Conservation (phyloP, 2,888 invertebrate genomes). For the Plagodis pulveraria region DNA sequence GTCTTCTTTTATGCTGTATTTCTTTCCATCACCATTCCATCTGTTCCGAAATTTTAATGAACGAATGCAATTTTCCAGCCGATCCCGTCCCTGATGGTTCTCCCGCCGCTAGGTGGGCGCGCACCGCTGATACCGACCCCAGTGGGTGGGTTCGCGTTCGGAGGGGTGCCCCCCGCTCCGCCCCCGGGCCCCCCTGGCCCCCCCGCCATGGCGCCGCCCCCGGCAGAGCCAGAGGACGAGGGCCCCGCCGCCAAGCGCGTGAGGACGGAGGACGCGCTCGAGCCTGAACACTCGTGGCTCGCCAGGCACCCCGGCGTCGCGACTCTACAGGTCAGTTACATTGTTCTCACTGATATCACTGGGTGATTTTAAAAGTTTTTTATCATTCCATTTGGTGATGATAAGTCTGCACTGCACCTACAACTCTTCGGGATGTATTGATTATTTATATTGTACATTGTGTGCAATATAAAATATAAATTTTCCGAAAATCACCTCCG, state of each 20-base stretch:
- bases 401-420: too few species aligned
- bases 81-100: slow-evolving; percentile 82
- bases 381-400: too few species aligned
- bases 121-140: slow-evolving; percentile 69
- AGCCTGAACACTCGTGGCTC: slow-evolving; percentile 90
- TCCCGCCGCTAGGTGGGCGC: slow-evolving; percentile 73
- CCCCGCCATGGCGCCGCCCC: slow-evolving; percentile 39
- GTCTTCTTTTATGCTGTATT: too few species aligned
- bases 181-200: slow-evolving; percentile 41
- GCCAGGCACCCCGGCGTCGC: slow-evolving; percentile 61
- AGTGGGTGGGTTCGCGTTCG: slow-evolving; percentile 47
- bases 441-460: too few species aligned
- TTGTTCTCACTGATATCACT: neutral
- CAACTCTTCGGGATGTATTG: too few species aligned
- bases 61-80: slow-evolving; percentile 39
- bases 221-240: slow-evolving; percentile 84
- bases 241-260: slow-evolving; percentile 95
- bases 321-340: slow-evolving; percentile 86
- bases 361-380: too few species aligned
- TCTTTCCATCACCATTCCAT: too few species aligned
- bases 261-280: slow-evolving; percentile 95
- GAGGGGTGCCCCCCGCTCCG: slow-evolving; percentile 19
- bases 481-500: too few species aligned
- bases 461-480: too few species aligned
- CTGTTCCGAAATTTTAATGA: too few species aligned